Evolutionary conservation across 2,888 invertebrate genomes (phyloP), one percentile per base, ranked within the genome.

Genomic region (Quadriops clusia): DNA sequence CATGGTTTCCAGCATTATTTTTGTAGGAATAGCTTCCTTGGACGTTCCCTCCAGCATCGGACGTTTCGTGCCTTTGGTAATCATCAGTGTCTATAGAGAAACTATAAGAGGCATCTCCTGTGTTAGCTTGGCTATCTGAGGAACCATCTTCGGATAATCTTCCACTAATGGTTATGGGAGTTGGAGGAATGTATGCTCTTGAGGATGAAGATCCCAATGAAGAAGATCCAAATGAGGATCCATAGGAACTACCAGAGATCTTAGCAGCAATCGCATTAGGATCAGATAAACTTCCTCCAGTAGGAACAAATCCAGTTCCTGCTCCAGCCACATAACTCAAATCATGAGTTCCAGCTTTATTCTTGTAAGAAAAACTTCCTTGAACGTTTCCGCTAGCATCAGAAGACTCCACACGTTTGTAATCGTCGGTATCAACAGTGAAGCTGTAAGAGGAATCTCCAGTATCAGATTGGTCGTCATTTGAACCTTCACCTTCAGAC

Each of bases 361-460:
- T 43, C 27, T 32, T 41, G 27, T 79, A 83, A 1, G 80, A 79
- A 61, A 81, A 82, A 0, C 79, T 77, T 18, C 82, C 82, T 42
- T 77, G 61, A 2, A 81, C 79, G 41, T 81, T 70, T 9, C 80
- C 79, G 33, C 70, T 70, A 0, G 77, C 64, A 40, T 78, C 80
- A 38, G 77, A 77, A 40, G 73, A 72, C 56, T 82, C 82, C 45
- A 42, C 35, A 9, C 49, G 34, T 32, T 41, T 42, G 29, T 49
- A 49, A 25, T 45, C 45, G 16, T 41, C 47, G 5, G 52, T 48
- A 29, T 49, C 44, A 23, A 47, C 41, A 6, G 34, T 24, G 32
- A 55, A 55, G 14, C 36, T 38, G 34, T 56, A 55, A 3, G 54
- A 54, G 15, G 43, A 46, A 38, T 53, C 52, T 30, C 14, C 17